Evolutionary conservation across 2,888 invertebrate species (phyloP).

Genomic region (Baccha elongata): DNA sequence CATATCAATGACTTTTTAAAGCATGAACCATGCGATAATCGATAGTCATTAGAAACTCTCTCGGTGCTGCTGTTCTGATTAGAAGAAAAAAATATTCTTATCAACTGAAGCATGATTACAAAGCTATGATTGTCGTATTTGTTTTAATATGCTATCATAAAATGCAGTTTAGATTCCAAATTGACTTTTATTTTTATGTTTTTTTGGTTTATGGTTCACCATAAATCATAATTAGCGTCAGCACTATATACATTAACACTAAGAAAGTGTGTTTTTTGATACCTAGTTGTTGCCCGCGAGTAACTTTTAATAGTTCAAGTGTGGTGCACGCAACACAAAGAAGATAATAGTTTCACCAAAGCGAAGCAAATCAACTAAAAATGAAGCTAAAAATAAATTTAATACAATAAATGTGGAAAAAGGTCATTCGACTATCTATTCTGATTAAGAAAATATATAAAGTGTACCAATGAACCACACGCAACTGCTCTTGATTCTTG

Average conservation of each 20-base stretch:
- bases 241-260: constrained; percentile 15
- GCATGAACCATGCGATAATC: constrained; percentile 37
- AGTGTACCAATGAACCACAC: neutral
- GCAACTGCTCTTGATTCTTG: neutral
- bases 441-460: neutral
- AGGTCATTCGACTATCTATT: constrained; percentile 37
- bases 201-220: constrained; percentile 1
- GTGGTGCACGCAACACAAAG: neutral
- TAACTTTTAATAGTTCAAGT: neutral
- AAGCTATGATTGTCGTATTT: neutral
- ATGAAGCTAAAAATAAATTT: constrained; percentile 39
- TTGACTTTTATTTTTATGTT: neutral
- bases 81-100: constrained; percentile 29
- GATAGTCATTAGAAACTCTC: constrained; percentile 30
- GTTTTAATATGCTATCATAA: constrained; percentile 11
- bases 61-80: constrained; percentile 3
- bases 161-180: constrained; percentile 17
- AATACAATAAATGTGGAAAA: constrained; percentile 24
- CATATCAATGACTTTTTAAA: constrained; percentile 31
- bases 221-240: constrained; percentile 68
- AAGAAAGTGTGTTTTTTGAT: constrained; percentile 29
- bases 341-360: neutral
- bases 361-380: constrained; percentile 8
- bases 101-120: constrained; percentile 14
- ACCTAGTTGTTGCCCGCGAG: neutral